Conservation (phyloP, 2,113 vertebrate genomes). For the Raphicerus campestris region DNA sequence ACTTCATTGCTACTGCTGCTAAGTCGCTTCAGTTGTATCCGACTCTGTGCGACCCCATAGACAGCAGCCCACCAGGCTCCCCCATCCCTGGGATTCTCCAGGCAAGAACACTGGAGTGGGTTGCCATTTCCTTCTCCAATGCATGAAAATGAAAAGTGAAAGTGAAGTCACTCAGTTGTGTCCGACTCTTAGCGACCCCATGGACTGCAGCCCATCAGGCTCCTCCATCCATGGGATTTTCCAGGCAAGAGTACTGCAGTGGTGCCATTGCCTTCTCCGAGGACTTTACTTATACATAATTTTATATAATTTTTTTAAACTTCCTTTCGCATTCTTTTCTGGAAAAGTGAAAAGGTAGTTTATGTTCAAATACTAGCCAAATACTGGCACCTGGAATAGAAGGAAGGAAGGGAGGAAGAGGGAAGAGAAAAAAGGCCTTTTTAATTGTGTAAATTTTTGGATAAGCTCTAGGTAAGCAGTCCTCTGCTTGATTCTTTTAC, state of each 20-base stretch:
- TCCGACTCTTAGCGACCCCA: fast-evolving
- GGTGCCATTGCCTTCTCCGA: neutral
- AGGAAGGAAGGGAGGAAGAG: neutral
- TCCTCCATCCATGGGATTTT: neutral
- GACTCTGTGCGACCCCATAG: no score
- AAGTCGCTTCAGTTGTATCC: no score
- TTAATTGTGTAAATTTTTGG: neutral
- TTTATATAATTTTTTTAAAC: neutral
- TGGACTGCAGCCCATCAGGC: no score
- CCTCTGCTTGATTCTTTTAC: neutral
- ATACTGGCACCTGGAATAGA: neutral
- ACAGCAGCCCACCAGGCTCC: no score
- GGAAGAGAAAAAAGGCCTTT: neutral
- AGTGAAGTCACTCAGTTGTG: no score
- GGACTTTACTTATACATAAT: slow-evolving; percentile 5
- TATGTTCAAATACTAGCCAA: slow-evolving; percentile 1
- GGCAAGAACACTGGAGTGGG: no score
- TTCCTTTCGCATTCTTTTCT: neutral
- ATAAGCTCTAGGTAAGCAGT: neutral
- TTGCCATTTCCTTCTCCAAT: no score
- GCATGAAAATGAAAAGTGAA: no score
- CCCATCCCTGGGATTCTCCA: no score
- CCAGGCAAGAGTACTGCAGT: neutral
- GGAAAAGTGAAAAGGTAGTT: neutral
- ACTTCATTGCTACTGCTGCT: neutral